Evolutionary conservation across 2,113 vertebrate genomes (phyloP), one percentile per base, ranked within the genome.

Genomic region (Grus americana): DNA sequence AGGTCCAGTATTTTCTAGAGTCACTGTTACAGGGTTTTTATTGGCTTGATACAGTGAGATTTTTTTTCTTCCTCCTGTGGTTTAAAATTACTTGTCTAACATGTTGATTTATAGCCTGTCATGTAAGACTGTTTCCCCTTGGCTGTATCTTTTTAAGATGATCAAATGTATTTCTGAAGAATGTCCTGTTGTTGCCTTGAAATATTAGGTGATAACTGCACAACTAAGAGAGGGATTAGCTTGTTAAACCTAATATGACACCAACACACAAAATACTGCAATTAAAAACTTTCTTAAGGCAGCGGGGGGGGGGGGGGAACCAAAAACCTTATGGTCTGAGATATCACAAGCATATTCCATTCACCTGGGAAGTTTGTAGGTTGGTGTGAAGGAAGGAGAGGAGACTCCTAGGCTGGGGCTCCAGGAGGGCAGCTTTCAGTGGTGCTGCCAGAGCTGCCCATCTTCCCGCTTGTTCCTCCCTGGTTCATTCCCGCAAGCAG

Each of bases 71-170:
- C 73, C 81, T 94, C 81, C 57, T 68, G 73, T 82, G 94, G 92
- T 97, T 95, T 96, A 89, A 95, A 94, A 91, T 93, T 92, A 86
- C 96, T 90, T 19, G 2, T 89, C 92, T 95, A 89, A 84, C 80
- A 44, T 76, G 80, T 82, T 95, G 96, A 97, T 96, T 95, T 97
- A 90, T 89, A 94, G 55, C 73, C 89, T 85, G 78, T 93, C 91
- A n/a, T 95, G 83, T 97, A 95, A 85, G 88, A 85, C 70, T 92
- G n/a, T 91, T 97, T 94, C 79, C 94, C 76, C 66, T 92, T 94
- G 91, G 88, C 88, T 95, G 7, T 89, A 85, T 91, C 83, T 89
- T 95, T 89, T 87, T 90, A 91, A 89, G 72, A 89, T 85, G 54
- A 95, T 97, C 74, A 94, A 0, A 93, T 87, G 18, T 82, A 91